These are phyloP conservation scores for Heliconius himera DNA, from an alignment of 1,140 invertebrate genomes.

Conservation along the genomic window DNA sequence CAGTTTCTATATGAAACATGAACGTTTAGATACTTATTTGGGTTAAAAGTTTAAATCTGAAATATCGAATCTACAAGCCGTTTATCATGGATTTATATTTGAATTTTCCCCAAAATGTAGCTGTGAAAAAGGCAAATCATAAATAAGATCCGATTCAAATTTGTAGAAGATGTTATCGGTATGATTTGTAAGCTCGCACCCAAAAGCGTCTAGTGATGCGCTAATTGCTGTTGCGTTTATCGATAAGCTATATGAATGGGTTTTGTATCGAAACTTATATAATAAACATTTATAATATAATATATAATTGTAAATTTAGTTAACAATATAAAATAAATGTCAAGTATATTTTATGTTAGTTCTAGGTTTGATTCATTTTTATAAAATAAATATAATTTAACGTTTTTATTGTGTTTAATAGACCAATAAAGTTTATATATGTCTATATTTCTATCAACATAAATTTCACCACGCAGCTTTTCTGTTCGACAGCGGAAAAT, in stretches of 20 bases:
- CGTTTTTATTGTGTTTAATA: not conserved
- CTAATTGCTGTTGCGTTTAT: conserved; percentile 70
- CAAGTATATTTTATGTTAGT: not conserved
- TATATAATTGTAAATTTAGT: not conserved
- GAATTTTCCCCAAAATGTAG: conserved; percentile 78
- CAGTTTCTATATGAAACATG: not conserved
- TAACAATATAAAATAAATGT: not conserved
- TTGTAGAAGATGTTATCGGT: conserved; percentile 82
- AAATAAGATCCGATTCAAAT: conserved; percentile 83
- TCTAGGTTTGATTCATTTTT: not conserved
- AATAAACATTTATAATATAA: conserved; percentile 25
- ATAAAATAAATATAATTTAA: not conserved
- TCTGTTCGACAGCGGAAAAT: conserved; percentile 15
- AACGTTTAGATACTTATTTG: conserved; percentile 16
- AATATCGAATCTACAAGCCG: conserved; percentile 64
- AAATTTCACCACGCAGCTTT: not conserved
- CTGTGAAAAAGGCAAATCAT: conserved; percentile 81
- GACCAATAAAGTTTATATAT: not conserved
- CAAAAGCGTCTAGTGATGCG: conserved; percentile 78
- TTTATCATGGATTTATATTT: conserved; percentile 78
- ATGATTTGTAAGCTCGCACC: conserved; percentile 81
- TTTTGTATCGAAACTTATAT: conserved; percentile 35
- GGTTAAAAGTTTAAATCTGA: conserved; percentile 62
- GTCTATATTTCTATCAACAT: conserved; percentile 4
- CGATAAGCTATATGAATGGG: conserved; percentile 56